Evolutionary conservation across 2,888 invertebrate genomes (phyloP).

Genomic region (Druceiella hillmani): DNA sequence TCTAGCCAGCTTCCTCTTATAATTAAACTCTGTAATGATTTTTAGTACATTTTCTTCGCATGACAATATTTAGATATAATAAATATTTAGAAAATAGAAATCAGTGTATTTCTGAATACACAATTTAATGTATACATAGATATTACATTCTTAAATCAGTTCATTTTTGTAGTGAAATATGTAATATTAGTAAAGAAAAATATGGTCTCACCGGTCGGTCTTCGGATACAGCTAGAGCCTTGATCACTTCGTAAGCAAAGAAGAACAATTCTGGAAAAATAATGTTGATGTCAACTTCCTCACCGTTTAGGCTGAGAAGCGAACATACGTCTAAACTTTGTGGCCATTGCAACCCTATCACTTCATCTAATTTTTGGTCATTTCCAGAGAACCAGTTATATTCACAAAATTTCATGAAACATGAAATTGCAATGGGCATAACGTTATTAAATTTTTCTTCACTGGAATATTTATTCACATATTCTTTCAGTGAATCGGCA

Average conservation of each 20-base stretch:
- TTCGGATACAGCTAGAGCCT: constrained; percentile 32
- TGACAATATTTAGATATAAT: too few species aligned
- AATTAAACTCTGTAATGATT: too few species aligned
- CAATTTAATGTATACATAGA: too few species aligned
- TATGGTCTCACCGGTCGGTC: constrained; percentile 35
- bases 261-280: constrained; percentile 49
- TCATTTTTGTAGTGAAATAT: constrained; percentile 27
- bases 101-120: too few species aligned
- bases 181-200: constrained; percentile 8
- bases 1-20: too few species aligned
- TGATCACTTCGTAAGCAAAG: constrained; percentile 39
- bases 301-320: constrained; percentile 54
- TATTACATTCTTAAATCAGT: constrained; percentile 6
- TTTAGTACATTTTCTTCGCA: too few species aligned
- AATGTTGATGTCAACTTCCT: constrained; percentile 62
- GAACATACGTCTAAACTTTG: constrained; percentile 36
- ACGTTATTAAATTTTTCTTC: constrained; percentile 33
- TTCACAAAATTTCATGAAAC: constrained; percentile 69
- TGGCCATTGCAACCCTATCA: constrained; percentile 40
- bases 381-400: constrained; percentile 72
- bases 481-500: constrained; percentile 27
- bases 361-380: constrained; percentile 35
- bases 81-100: too few species aligned
- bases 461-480: constrained; percentile 30
- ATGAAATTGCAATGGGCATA: constrained; percentile 55